phyloP scores from a whole-genome alignment of 2,113 vertebrate species.

The Eretmochelys imbricata region DNA sequence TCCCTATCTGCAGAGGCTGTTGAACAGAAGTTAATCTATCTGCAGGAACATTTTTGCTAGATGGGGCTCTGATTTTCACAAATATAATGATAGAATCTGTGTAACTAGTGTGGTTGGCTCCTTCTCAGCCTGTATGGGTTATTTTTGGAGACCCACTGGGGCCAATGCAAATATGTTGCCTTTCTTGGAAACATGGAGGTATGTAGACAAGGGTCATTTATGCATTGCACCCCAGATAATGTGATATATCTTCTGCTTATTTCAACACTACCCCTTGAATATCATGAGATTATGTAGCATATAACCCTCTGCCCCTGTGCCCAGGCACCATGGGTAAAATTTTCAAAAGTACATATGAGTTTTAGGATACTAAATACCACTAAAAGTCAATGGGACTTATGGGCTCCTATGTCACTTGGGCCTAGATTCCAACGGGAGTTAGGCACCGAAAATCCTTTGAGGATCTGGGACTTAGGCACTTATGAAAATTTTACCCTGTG shows the following conservation, averaged over 20 bases:
- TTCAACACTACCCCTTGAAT: neutral
- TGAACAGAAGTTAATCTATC: conserved; percentile 9
- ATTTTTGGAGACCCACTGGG: neutral
- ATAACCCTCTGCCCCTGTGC: neutral
- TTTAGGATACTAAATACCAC: neutral
- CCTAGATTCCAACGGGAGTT: too few species aligned
- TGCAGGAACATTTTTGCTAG: conserved; percentile 30
- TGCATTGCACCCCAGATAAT: neutral
- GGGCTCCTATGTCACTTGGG: too few species aligned
- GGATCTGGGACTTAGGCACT: too few species aligned
- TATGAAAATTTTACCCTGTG: too few species aligned
- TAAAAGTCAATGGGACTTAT: too few species aligned
- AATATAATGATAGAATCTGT: neutral
- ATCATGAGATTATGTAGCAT: neutral
- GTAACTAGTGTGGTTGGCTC: neutral
- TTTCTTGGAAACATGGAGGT: neutral
- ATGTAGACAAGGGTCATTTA: neutral
- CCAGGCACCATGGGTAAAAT: neutral
- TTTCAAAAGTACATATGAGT: conserved; percentile 29
- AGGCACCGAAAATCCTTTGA: too few species aligned
- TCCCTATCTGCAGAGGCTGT: neutral
- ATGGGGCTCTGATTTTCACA: neutral
- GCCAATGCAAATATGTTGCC: neutral
- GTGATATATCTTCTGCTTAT: neutral
- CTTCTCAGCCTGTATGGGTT: neutral